Conservation (phyloP, 2,888 invertebrate species). For the Dasysyrphus tricinctus region DNA sequence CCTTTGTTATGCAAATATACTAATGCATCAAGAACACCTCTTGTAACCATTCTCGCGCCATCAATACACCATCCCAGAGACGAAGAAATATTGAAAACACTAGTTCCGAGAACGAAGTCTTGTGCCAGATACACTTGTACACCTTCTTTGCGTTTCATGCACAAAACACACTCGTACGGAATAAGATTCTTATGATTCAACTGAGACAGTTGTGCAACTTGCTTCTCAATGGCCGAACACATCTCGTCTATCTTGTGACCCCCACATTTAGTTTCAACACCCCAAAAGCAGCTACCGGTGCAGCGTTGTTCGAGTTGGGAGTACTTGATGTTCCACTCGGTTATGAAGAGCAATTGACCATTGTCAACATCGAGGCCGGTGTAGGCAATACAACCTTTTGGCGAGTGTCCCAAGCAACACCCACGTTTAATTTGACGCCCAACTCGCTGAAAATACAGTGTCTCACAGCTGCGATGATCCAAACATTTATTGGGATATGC, state of each 20-base stretch:
- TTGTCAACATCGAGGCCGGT: conserved; percentile 90
- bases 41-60: conserved; percentile 85
- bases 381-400: conserved; percentile 89
- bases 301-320: conserved; percentile 82
- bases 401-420: conserved; percentile 90
- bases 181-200: conserved; percentile 89
- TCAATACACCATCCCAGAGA: conserved; percentile 82
- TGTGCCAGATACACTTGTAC: conserved; percentile 88
- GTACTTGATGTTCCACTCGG: conserved; percentile 89
- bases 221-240: conserved; percentile 87
- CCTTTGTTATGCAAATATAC: conserved; percentile 92
- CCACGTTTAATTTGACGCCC: conserved; percentile 89
- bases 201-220: conserved; percentile 88
- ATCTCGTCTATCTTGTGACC: conserved; percentile 83
- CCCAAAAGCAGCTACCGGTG: conserved; percentile 81
- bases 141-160: conserved; percentile 86
- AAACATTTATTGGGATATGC: conserved; percentile 81
- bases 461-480: conserved; percentile 85
- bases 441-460: conserved; percentile 85
- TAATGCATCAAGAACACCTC: conserved; percentile 89
- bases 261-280: conserved; percentile 79
- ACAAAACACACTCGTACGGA: conserved; percentile 90
- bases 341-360: conserved; percentile 89
- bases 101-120: conserved; percentile 86
- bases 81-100: conserved; percentile 81